A percentile compares a stretch with the other conserved stretches of the same genome.
Evolutionary conservation across 2,888 invertebrate genomes (phyloP).

Genomic region (Nomada fabriciana): DNA sequence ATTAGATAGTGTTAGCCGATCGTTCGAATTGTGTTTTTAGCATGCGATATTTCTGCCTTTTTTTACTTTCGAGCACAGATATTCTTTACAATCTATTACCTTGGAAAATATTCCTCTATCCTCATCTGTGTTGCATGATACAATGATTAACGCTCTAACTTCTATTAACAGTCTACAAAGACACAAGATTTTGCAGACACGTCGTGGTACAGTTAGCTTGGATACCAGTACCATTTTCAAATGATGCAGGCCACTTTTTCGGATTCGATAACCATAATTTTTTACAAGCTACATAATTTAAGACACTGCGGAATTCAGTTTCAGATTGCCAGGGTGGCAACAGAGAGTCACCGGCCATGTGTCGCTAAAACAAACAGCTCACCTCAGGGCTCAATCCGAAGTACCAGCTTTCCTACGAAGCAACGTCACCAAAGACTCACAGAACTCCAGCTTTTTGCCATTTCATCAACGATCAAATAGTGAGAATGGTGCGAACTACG

Average conservation of each 20-base stretch:
- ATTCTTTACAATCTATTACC: conserved; percentile 42
- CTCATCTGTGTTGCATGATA: conserved; percentile 78
- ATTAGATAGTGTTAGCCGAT: conserved; percentile 12
- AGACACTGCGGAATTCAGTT: conserved; percentile 69
- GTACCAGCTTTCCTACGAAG: conserved; percentile 75
- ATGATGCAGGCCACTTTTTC: conserved; percentile 38
- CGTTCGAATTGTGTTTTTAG: conserved; percentile 36
- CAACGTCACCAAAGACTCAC: conserved; percentile 76
- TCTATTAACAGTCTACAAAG: conserved; percentile 66
- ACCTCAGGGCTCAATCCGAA: conserved; percentile 77
- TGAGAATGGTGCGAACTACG: conserved; percentile 80
- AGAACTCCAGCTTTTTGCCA: conserved; percentile 73
- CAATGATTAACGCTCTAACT: conserved; percentile 80
- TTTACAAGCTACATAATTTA: neutral
- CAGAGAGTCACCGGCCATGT: conserved; percentile 78
- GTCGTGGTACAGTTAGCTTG: conserved; percentile 44
- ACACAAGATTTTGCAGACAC: conserved; percentile 58
- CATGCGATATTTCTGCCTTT: conserved; percentile 23
- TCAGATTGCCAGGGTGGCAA: conserved; percentile 76
- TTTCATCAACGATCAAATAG: conserved; percentile 79
- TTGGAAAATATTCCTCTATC: conserved; percentile 61
- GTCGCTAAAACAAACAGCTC: conserved; percentile 80
- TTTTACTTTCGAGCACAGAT: conserved; percentile 33
- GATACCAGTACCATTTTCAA: conserved; percentile 42
- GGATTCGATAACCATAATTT: conserved; percentile 18